Percentiles rank a stretch among this genome's conserved stretches.
Evolutionary conservation across 2,888 invertebrate species (phyloP).

Genomic region (Thyatira batis): DNA sequence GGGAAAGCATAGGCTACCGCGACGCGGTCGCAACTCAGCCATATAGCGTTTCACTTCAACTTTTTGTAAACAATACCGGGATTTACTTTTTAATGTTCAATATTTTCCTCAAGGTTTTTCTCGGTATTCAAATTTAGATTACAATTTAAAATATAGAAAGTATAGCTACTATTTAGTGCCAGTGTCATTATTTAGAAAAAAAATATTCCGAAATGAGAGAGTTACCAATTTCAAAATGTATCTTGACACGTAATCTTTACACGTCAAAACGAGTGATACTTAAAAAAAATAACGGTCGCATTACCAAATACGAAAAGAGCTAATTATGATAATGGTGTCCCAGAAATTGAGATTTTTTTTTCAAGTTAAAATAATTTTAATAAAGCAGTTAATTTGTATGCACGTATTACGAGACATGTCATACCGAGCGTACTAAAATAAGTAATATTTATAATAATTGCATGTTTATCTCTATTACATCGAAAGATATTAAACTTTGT

Average conservation of each 20-base stretch:
- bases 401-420: conserved; percentile 40
- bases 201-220: neutral
- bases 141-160: too few relatives aligned
- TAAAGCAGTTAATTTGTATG: conserved; percentile 49
- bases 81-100: conserved; percentile 52
- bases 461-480: conserved; percentile 40
- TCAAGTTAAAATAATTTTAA: conserved; percentile 36
- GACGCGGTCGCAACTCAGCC: conserved; percentile 74
- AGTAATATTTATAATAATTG: conserved; percentile 42
- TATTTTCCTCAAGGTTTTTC: conserved; percentile 36
- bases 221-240: neutral
- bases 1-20: conserved; percentile 80
- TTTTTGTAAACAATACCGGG: conserved; percentile 67
- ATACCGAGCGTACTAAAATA: conserved; percentile 33
- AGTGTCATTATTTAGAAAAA: neutral
- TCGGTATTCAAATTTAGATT: conserved; percentile 16
- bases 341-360: conserved; percentile 38
- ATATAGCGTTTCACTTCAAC: conserved; percentile 72
- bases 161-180: neutral
- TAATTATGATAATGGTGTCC: conserved; percentile 53
- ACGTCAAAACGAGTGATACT: conserved; percentile 53
- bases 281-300: conserved; percentile 45
- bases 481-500: conserved; percentile 33
- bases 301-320: conserved; percentile 44
- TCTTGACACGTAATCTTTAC: conserved; percentile 43